Evolutionary conservation across 2,113 vertebrate genomes (phyloP).

Genomic region (Grallaria varia): DNA sequence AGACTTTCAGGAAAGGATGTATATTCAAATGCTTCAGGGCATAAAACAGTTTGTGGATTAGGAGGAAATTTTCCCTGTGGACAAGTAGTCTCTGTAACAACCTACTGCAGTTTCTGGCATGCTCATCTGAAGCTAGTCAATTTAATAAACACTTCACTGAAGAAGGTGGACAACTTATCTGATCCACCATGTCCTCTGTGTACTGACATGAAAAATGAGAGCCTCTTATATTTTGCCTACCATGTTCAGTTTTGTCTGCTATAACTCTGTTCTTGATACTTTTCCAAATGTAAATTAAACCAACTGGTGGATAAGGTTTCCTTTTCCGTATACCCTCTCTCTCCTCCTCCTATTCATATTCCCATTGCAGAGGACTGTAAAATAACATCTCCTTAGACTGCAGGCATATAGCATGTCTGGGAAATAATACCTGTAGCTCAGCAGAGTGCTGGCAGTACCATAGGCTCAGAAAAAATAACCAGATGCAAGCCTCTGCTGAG

Average conservation of each 20-base stretch:
- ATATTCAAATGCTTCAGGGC: neutral
- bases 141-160: conserved; percentile 7
- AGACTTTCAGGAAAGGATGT: neutral
- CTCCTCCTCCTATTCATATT: neutral
- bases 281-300: conserved; percentile 28
- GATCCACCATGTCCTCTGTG: neutral
- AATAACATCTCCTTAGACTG: neutral
- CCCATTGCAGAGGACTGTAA: neutral
- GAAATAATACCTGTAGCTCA: neutral
- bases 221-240: neutral
- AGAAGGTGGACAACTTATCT: neutral
- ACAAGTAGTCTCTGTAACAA: neutral
- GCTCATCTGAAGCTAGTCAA: neutral
- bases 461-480: neutral
- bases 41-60: neutral
- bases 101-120: neutral
- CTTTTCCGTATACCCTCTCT: neutral
- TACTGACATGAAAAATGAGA: neutral
- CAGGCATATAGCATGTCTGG: neutral
- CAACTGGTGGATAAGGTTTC: neutral
- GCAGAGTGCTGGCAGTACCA: neutral
- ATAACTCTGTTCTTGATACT: neutral
- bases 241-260: neutral
- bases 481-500: neutral
- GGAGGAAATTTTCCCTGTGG: neutral